phyloP scores from a whole-genome alignment of 1,140 invertebrate species.

The Thereuonema tuberculata region DNA sequence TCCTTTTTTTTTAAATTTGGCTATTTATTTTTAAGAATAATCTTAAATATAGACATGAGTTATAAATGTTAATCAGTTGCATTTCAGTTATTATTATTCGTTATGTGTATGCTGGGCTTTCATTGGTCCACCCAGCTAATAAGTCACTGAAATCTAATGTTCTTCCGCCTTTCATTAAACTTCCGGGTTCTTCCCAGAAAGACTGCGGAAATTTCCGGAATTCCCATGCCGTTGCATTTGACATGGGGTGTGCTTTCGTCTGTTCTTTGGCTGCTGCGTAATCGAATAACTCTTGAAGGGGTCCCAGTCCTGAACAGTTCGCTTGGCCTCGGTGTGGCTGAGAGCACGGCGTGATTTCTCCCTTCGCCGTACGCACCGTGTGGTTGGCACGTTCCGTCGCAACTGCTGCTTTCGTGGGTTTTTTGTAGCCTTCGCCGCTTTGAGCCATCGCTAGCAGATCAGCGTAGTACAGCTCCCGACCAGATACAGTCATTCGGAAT shows the following conservation, averaged over 20 bases:
- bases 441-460: constrained; percentile 7
- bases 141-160: constrained; percentile 1
- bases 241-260: not conserved
- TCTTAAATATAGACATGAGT: no score
- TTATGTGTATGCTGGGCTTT: constrained; percentile 6
- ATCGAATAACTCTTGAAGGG: constrained; percentile 6
- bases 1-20: no score
- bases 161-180: not conserved
- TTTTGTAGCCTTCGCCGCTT: not conserved
- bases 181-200: constrained; percentile 8
- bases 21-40: no score
- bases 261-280: not conserved
- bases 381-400: not conserved
- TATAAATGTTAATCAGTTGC: no score
- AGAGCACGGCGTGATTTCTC: not conserved
- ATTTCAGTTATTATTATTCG: not conserved
- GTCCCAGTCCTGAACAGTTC: not conserved
- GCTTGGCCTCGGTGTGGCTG: not conserved
- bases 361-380: not conserved
- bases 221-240: not conserved
- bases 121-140: constrained; percentile 15
- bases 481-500: constrained; percentile 2
- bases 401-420: not conserved
- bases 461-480: constrained; percentile 9
- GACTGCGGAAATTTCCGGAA: constrained; percentile 1